Conservation (phyloP, 1,140 invertebrate genomes). For the Matsumurasca onukii region DNA sequence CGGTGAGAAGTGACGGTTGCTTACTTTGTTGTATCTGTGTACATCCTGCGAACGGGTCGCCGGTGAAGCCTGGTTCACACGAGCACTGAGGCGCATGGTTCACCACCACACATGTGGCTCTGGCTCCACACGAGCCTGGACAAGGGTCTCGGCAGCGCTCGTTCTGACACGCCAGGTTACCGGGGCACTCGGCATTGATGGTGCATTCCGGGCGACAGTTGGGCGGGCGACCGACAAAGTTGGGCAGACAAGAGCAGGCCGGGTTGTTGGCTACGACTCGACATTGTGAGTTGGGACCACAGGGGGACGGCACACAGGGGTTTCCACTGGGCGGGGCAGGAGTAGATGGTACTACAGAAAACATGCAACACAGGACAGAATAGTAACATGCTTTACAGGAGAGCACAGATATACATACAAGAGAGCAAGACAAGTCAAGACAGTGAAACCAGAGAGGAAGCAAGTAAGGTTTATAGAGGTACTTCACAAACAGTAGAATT, state of each 20-base stretch:
- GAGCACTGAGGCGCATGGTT: constrained; percentile 81
- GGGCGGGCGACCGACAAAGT: constrained; percentile 75
- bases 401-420: background rate
- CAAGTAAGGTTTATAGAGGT: no score
- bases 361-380: constrained; percentile 40
- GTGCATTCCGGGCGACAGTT: constrained; percentile 81
- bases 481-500: no score
- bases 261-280: constrained; percentile 66
- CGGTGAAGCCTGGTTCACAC: constrained; percentile 75
- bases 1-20: constrained; percentile 43
- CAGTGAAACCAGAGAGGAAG: background rate
- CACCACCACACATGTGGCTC: constrained; percentile 76
- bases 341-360: constrained; percentile 4
- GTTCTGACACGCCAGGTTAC: constrained; percentile 76
- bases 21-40: constrained; percentile 48
- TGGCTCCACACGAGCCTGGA: constrained; percentile 79
- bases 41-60: constrained; percentile 81
- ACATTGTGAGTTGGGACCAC: constrained; percentile 78
- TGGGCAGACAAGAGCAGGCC: constrained; percentile 74
- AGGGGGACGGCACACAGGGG: constrained; percentile 77
- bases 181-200: constrained; percentile 78
- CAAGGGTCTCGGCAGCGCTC: constrained; percentile 81
- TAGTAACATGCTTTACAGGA: background rate
- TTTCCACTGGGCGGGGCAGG: constrained; percentile 51
- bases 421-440: background rate